These are phyloP conservation scores for Scaeva pyrastri DNA, from an alignment of 2,888 invertebrate species.

Conservation along the genomic window DNA sequence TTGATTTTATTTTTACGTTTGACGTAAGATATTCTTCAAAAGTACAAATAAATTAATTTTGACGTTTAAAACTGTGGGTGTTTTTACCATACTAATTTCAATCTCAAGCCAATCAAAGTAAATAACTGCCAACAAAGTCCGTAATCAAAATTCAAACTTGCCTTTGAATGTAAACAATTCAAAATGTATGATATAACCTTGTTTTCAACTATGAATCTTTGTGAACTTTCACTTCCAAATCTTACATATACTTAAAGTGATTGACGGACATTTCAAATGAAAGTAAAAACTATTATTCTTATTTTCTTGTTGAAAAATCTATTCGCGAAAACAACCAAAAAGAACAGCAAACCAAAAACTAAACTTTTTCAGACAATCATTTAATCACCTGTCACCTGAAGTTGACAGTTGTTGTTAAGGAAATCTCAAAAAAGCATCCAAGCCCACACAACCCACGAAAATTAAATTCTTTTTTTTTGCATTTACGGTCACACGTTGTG, in stretches of 20 bases:
- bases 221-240: background rate
- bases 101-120: too few species aligned
- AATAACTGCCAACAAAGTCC: too few species aligned
- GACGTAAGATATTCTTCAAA: too few species aligned
- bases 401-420: background rate
- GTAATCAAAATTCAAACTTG: too few species aligned
- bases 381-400: slow-evolving; percentile 1
- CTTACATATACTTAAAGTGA: too few species aligned
- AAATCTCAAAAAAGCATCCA: background rate
- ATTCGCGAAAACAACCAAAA: background rate
- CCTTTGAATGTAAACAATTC: too few species aligned
- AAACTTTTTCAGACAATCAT: background rate
- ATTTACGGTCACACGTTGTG: background rate
- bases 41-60: too few species aligned
- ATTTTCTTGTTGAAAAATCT: background rate
- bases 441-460: background rate
- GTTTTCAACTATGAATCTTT: too few species aligned
- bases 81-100: too few species aligned
- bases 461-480: background rate
- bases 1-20: too few species aligned
- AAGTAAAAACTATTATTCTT: background rate
- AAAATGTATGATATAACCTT: too few species aligned
- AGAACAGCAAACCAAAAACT: background rate
- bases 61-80: too few species aligned
- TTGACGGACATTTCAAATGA: background rate